Conservation (phyloP, 2,113 vertebrate species). For the Elanoides forficatus region DNA sequence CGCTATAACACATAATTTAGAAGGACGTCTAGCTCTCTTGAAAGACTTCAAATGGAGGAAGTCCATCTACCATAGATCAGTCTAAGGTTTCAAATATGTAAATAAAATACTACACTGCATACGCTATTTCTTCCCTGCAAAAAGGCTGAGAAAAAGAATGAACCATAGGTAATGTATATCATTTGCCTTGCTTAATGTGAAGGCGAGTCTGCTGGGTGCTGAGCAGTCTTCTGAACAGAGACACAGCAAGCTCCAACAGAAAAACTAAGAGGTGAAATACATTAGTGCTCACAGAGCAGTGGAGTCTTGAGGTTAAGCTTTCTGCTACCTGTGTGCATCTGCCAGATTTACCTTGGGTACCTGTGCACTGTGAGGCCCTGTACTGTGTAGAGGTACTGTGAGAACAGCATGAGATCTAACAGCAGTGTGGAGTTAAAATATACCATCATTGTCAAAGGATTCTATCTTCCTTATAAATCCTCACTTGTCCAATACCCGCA, state of each 20-base stretch:
- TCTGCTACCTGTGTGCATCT: background rate
- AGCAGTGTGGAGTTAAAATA: background rate
- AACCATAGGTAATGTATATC: background rate
- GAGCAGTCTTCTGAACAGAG: background rate
- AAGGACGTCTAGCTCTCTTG: background rate
- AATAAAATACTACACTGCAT: background rate
- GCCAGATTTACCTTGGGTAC: background rate
- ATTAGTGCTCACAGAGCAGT: background rate
- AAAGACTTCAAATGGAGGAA: background rate
- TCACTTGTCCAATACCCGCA: background rate
- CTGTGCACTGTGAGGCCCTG: background rate
- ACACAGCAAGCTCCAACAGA: background rate
- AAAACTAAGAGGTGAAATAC: background rate
- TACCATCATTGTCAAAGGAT: background rate
- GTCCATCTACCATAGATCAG: background rate
- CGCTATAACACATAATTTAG: background rate
- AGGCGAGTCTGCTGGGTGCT: background rate
- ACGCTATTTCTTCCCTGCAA: background rate
- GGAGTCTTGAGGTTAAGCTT: background rate
- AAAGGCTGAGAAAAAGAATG: background rate
- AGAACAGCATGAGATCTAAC: background rate
- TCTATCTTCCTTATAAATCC: background rate
- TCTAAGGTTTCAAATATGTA: background rate
- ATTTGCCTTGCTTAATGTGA: background rate
- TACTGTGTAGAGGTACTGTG: background rate